Evolutionary conservation across 2,113 vertebrate genomes (phyloP), one percentile per base, ranked within the genome.

Genomic region (Ailurus styani): DNA sequence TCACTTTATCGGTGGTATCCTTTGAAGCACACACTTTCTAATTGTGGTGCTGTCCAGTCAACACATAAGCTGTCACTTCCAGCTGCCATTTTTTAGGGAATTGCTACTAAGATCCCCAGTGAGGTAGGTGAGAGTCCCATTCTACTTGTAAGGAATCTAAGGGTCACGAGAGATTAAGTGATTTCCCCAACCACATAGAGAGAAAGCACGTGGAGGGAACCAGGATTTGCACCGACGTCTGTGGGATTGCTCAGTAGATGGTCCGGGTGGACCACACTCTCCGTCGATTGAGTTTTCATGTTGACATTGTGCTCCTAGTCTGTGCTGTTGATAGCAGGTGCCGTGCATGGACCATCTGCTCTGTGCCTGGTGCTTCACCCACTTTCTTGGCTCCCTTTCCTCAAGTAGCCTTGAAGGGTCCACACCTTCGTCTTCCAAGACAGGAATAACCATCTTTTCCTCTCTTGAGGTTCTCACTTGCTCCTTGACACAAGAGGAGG

Each of bases 341-440:
- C 1, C n/a, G 23, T 18, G 12, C 25, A 0, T 2, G 34, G 42
- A 50, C 55, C 18, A 0, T 85, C 54, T 62, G 42, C 42, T 62
- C 20, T 62, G 34, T 40, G 54, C 18, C 5, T 60, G 34, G 23
- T 27, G 55, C 17, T 78, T 42, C 37, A 34, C 18, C 15, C 2
- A 12, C n/a, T 29, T 54, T 86, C n/a, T 66, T 55, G 52, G 40
- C 25, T 2, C 4, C 25, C 34, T 11, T 60, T 81, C 31, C 14
- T 60, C 11, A 14, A 5, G 1, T 15, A 42, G 47, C 27, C 52
- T 60, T 55, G 27, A 20, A 27, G 29, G 5, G 64, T 18, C 7
- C 40, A 25, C 40, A 50, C 47, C 14, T 52, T 72, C 4, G n/a
- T 20, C 54, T 17, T 85, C 34, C 7, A 40, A 14, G 55, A 47